phyloP scores from a whole-genome alignment of 2,797 vertebrate genomes.

The Echeneis naucrates region DNA sequence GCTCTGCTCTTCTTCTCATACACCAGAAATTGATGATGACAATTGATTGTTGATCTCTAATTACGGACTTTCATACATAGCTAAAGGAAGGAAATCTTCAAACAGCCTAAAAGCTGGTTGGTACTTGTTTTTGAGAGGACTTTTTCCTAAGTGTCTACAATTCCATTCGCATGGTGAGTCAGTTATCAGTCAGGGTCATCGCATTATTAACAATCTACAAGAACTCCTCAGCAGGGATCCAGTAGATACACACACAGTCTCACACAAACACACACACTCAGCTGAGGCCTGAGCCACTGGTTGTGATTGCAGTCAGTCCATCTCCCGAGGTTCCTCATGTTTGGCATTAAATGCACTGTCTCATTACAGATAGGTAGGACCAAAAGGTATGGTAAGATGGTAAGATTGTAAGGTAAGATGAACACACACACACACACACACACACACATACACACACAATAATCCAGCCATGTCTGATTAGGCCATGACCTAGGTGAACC shows the following conservation, averaged over 20 bases:
- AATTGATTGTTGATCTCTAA: no score
- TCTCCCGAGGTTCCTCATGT: constrained; percentile 55
- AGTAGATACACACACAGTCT: constrained; percentile 11
- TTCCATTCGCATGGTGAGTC: constrained; percentile 37
- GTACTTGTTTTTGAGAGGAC: background rate
- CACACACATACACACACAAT: constrained; percentile 29
- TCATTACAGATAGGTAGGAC: constrained; percentile 34
- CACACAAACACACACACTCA: constrained; percentile 10
- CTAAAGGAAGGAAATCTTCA: background rate
- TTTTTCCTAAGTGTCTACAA: constrained; percentile 14
- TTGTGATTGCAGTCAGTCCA: constrained; percentile 51
- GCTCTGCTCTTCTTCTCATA: no score
- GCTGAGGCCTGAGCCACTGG: constrained; percentile 57
- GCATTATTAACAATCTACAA: constrained; percentile 28
- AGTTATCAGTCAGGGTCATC: constrained; percentile 37
- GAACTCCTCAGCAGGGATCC: constrained; percentile 46
- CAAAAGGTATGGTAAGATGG: constrained; percentile 37
- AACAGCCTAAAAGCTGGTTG: background rate
- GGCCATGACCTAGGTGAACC: constrained; percentile 55
- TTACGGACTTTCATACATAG: background rate
- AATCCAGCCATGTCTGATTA: constrained; percentile 55
- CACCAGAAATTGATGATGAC: no score
- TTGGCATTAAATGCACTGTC: constrained; percentile 27
- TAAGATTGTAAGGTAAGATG: no score
- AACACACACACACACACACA: constrained; percentile 27